Percentiles rank a stretch among this genome's conserved stretches.
Evolutionary conservation across 2,797 vertebrate genomes (phyloP).

Genomic region (Halcyon chelicuti): DNA sequence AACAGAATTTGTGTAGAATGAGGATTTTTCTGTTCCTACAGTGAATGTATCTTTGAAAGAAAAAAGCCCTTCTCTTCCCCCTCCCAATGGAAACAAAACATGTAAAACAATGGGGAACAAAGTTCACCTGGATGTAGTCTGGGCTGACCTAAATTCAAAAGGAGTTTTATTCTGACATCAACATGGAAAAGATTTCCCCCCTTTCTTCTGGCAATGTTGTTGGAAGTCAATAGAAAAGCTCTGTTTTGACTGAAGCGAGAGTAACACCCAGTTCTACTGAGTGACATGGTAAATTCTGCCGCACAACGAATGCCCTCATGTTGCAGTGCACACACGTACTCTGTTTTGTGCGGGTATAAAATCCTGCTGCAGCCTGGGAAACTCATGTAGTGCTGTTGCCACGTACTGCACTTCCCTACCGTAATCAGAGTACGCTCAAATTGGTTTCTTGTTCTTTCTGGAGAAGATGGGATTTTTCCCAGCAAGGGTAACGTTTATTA

Average conservation of each 20-base stretch:
- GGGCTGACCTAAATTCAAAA: background rate
- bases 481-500: background rate
- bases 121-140: background rate
- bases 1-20: background rate
- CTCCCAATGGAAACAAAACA: background rate
- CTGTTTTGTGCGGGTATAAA: background rate
- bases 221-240: background rate
- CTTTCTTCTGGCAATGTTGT: background rate
- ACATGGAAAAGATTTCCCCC: background rate
- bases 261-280: background rate
- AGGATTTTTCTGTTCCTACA: background rate
- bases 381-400: background rate
- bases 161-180: background rate
- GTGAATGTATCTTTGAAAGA: background rate
- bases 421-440: background rate
- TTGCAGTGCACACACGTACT: background rate
- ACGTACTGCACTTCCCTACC: background rate
- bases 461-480: background rate
- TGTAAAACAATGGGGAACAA: background rate
- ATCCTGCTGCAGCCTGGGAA: fast-evolving
- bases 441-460: background rate
- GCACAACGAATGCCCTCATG: background rate
- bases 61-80: background rate
- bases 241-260: background rate
- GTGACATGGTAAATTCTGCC: fast-evolving